Base-by-base conservation (phyloP, 2,888 invertebrate genomes). In the Caenorhabditis becei region DNA sequence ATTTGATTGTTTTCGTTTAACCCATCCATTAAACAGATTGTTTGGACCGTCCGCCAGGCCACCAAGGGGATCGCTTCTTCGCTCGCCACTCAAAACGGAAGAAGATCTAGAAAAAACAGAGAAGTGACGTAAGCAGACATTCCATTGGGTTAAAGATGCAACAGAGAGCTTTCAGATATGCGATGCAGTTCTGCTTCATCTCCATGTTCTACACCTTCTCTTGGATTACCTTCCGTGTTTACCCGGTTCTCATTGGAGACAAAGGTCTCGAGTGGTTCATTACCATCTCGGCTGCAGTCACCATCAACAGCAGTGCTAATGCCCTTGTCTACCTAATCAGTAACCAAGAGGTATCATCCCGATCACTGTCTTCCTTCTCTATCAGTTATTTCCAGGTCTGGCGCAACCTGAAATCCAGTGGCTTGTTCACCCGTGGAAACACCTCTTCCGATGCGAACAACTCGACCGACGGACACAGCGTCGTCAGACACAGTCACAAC, bases 171-270 rank as follows among this genome's bases (percentile, higher is more conserved):
- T n/a, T n/a, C n/a, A 86, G 86, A 20, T 83, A 84, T 37, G 86
- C 86, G 16, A 77, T 84, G 53, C 86, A 86, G 44, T 86, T 86
- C 72, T 78, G 80, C 51, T 74, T 81, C 32, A 84, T 86, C 69
- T 81, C 83, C 23, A 53, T 81, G 26, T 83, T 86, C 63, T 86
- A 86, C 69, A 78, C 80, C 1, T 77, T 83, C 28, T 62, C 80
- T 10, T 86, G 86, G 86, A 80, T 83, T n/a, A 80, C 74, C 32
- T 86, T 86, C 74, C 75, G 86, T 8, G 53, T 83, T 0, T 84
- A 83, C 35, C 86, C 86, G 3, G 18, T 82, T 11, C 41, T 80
- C 2, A 81, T 86, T 7, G 80, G 80, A 2, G 58, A 72, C 26
- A 47, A 62, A n/a, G 74, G 78, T 26, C 54, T 74, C 11, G 72